A percentile compares a stretch with the other conserved stretches of the same genome.
Conservation (phyloP, 23 tunicate genomes). For the Aplidium turbinatum region DNA sequence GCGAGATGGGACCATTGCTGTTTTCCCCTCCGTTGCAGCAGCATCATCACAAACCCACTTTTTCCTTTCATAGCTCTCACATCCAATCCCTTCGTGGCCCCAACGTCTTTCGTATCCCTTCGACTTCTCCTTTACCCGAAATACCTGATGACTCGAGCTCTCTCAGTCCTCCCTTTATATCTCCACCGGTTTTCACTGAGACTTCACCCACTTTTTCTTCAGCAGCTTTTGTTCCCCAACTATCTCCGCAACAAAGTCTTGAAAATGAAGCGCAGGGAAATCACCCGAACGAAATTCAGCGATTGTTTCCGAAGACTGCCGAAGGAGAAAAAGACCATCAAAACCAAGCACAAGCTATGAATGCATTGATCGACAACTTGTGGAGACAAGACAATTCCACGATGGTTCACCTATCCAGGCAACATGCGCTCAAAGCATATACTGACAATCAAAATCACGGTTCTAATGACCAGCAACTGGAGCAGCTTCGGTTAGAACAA, state of each 20-base stretch:
- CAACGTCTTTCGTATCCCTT: constrained; percentile 39
- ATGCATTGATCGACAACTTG: no score
- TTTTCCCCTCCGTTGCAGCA: constrained; percentile 67
- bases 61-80: constrained; percentile 23
- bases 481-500: background rate
- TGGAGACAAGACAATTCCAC: background rate
- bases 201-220: constrained; percentile 15
- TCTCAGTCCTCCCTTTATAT: constrained; percentile 5
- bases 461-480: background rate
- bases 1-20: constrained; percentile 46
- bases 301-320: background rate
- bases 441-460: no score
- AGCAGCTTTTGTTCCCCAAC: constrained; percentile 31
- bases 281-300: constrained; percentile 9
- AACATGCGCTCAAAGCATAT: no score
- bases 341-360: no score
- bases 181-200: constrained; percentile 6
- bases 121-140: constrained; percentile 69
- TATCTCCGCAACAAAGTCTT: constrained; percentile 28
- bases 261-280: no score
- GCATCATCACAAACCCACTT: constrained; percentile 15
- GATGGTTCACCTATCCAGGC: background rate
- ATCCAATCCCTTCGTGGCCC: background rate
- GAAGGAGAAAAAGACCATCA: background rate
- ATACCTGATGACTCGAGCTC: constrained; percentile 62